Conservation (phyloP, 92 coral and sea anemone genomes). For the Zoanthus sociatus region DNA sequence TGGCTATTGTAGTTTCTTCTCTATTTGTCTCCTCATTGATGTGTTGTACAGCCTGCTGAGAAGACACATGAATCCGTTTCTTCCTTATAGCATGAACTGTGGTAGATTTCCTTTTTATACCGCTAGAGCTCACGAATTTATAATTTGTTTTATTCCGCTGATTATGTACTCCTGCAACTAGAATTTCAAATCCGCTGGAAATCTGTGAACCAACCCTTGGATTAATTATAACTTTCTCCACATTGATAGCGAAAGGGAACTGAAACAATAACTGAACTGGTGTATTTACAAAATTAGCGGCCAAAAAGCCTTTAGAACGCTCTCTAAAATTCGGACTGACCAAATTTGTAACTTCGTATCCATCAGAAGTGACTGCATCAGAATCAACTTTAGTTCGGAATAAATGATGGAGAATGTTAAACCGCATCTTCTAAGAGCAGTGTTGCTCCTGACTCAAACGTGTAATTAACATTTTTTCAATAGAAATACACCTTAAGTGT, state of each 20-base stretch:
- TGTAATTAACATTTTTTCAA: not conserved
- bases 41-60: not conserved
- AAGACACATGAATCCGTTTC: not conserved
- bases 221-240: constrained; percentile 79
- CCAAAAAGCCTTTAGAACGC: constrained; percentile 82
- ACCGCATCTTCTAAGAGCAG: constrained; percentile 53
- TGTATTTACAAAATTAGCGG: constrained; percentile 91
- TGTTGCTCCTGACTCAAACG: not conserved
- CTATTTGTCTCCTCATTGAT: not conserved
- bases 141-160: not conserved
- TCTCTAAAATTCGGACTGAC: constrained; percentile 71
- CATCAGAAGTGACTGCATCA: constrained; percentile 86
- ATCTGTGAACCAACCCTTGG: constrained; percentile 95
- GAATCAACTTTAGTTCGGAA: constrained; percentile 78
- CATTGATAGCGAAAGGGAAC: constrained; percentile 84
- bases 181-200: constrained; percentile 85
- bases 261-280: constrained; percentile 79
- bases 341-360: constrained; percentile 81
- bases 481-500: not conserved
- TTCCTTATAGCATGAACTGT: not conserved
- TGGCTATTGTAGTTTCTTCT: not conserved
- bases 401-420: constrained; percentile 78
- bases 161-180: constrained; percentile 72
- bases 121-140: not conserved
- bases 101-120: constrained; percentile 26